phyloP scores from a whole-genome alignment of 2,888 invertebrate genomes.

The Spilarctia lutea region DNA sequence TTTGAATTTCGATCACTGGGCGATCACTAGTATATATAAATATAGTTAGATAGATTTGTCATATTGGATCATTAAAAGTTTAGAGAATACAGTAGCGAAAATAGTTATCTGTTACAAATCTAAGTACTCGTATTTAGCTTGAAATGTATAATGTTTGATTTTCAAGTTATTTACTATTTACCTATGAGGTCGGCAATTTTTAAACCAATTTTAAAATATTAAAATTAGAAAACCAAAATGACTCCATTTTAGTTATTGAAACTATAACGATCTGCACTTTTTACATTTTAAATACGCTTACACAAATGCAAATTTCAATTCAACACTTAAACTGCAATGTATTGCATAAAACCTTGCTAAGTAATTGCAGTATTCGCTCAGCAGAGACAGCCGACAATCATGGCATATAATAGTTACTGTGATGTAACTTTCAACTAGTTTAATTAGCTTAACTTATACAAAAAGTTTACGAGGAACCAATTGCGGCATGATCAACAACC shows the following conservation, averaged over 20 bases:
- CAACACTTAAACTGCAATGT: constrained; percentile 5
- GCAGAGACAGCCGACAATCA: constrained; percentile 12
- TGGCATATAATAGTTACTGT: constrained; percentile 9
- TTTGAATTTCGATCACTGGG: no score
- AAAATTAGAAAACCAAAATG: neutral
- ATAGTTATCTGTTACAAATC: no score
- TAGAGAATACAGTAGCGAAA: no score
- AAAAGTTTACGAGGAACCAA: constrained; percentile 18
- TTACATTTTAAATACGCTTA: constrained; percentile 1
- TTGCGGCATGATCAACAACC: constrained; percentile 15
- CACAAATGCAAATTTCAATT: constrained; percentile 18
- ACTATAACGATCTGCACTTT: neutral
- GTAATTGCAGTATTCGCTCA: neutral
- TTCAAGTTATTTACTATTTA: neutral
- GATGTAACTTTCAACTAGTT: constrained; percentile 17
- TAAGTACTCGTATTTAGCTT: neutral
- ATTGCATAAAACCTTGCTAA: constrained; percentile 11
- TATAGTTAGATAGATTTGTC: no score
- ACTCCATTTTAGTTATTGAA: neutral
- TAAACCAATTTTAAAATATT: neutral
- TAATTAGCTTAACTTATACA: constrained; percentile 12
- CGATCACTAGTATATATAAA: no score
- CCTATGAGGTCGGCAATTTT: neutral
- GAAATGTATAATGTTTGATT: neutral
- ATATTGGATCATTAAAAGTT: no score